phyloP scores from a whole-genome alignment of 2,888 invertebrate genomes.

The Cerceris ruficornis region DNA sequence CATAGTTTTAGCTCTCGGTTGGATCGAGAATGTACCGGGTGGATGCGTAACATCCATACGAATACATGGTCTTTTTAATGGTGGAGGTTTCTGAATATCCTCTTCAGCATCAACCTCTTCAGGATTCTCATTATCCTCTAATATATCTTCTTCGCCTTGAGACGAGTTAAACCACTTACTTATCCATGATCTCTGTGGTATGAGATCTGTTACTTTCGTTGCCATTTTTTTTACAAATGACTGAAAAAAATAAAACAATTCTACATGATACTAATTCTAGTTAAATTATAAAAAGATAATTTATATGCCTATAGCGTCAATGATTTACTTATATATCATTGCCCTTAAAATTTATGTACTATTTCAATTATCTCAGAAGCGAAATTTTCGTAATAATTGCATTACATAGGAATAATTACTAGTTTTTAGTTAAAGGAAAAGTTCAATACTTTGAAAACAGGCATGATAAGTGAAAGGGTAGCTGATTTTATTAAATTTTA shows the following conservation, averaged over 20 bases:
- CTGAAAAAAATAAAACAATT: slow-evolving; percentile 78
- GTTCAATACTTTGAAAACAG: too few relatives aligned
- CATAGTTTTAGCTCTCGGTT: slow-evolving; percentile 65
- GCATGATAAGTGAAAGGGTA: too few relatives aligned
- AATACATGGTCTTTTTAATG: slow-evolving; percentile 77
- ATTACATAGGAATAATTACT: too few relatives aligned
- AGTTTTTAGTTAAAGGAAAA: too few relatives aligned
- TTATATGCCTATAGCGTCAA: too few relatives aligned
- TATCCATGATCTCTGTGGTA: slow-evolving; percentile 84
- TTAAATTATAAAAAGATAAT: too few relatives aligned
- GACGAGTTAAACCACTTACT: slow-evolving; percentile 79
- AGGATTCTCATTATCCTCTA: slow-evolving; percentile 61
- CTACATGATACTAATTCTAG: too few relatives aligned
- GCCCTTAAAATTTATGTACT: too few relatives aligned
- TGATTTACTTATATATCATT: too few relatives aligned
- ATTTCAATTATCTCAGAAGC: too few relatives aligned
- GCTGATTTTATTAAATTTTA: too few relatives aligned
- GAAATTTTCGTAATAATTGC: too few relatives aligned
- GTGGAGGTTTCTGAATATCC: slow-evolving; percentile 71
- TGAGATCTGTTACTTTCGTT: slow-evolving; percentile 85
- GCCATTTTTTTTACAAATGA: slow-evolving; percentile 88
- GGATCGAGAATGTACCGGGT: slow-evolving; percentile 78
- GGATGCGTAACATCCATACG: slow-evolving; percentile 79
- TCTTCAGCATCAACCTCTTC: slow-evolving; percentile 70
- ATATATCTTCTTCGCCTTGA: slow-evolving; percentile 68